Percentiles rank a stretch among this genome's conserved stretches.
Conservation (phyloP, 2,888 invertebrate genomes). For the Carcina quercana region DNA sequence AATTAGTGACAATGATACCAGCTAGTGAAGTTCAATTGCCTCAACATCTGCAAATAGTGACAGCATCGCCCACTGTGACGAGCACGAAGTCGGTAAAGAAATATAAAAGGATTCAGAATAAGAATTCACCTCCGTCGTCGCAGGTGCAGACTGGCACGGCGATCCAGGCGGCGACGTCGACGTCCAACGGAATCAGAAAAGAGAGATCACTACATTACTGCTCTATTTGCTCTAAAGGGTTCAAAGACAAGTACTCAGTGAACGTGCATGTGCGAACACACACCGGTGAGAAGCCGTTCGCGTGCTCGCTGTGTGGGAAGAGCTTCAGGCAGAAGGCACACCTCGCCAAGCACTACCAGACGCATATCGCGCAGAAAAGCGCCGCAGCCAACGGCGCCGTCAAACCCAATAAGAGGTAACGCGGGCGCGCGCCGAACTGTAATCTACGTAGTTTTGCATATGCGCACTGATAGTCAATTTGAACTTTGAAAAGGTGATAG, state of each 20-base stretch:
- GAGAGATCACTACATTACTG: conserved; percentile 93
- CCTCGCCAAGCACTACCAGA: conserved; percentile 94
- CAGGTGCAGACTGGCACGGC: conserved; percentile 51
- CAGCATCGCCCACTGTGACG: conserved; percentile 75
- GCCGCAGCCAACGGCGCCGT: conserved; percentile 78
- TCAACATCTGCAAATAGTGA: conserved; percentile 72
- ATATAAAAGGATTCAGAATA: conserved; percentile 78
- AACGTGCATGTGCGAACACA: conserved; percentile 98
- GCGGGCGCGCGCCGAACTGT: conserved; percentile 14
- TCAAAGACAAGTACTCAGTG: conserved; percentile 97
- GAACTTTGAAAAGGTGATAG: conserved; percentile 59
- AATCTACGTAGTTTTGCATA: conserved; percentile 15
- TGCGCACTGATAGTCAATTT: conserved; percentile 53
- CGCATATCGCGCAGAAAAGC: conserved; percentile 90
- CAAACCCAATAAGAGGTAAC: conserved; percentile 72
- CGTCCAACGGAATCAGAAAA: conserved; percentile 84
- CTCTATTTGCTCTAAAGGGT: conserved; percentile 94
- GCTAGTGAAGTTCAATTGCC: conserved; percentile 58
- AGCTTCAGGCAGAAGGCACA: conserved; percentile 95
- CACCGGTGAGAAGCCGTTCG: conserved; percentile 98
- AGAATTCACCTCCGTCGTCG: conserved; percentile 58
- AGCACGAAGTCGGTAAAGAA: conserved; percentile 81
- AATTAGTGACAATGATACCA: conserved; percentile 65
- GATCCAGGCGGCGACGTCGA: conserved; percentile 73
- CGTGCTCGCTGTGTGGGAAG: conserved; percentile 94